Evolutionary conservation across 2,888 invertebrate genomes (phyloP).

Genomic region (Drosophila cognata): DNA sequence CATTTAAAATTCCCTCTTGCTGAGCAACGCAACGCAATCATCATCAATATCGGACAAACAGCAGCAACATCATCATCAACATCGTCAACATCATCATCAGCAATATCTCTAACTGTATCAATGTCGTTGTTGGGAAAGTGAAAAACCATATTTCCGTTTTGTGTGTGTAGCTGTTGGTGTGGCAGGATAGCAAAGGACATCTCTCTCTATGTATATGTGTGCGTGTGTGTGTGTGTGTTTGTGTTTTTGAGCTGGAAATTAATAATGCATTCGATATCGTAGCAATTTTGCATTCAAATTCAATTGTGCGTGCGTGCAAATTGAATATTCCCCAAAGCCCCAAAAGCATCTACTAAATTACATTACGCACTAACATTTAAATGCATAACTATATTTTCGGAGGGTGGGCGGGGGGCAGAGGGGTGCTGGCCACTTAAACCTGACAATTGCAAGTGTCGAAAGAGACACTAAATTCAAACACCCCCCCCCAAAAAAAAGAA

Average conservation of each 20-base stretch:
- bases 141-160: conserved; percentile 65
- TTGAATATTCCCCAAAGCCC: conserved; percentile 82
- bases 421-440: conserved; percentile 8
- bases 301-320: conserved; percentile 83
- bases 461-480: conserved; percentile 39
- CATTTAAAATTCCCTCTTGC: conserved; percentile 71
- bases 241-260: conserved; percentile 48
- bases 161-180: conserved; percentile 12
- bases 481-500: neutral
- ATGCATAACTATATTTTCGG: conserved; percentile 33
- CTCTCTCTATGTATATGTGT: conserved; percentile 16
- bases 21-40: conserved; percentile 9
- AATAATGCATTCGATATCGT: conserved; percentile 74
- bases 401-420: neutral
- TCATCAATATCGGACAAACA: conserved; percentile 2
- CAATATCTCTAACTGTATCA: conserved; percentile 39
- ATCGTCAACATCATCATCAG: conserved; percentile 31
- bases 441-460: conserved; percentile 70
- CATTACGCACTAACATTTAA: conserved; percentile 72
- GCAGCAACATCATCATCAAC: conserved; percentile 15
- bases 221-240: conserved; percentile 24
- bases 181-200: conserved; percentile 27
- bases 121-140: conserved; percentile 55
- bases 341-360: conserved; percentile 80
- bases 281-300: conserved; percentile 80